Conservation (phyloP, 2,113 vertebrate genomes). For the Salvelinus alpinus region DNA sequence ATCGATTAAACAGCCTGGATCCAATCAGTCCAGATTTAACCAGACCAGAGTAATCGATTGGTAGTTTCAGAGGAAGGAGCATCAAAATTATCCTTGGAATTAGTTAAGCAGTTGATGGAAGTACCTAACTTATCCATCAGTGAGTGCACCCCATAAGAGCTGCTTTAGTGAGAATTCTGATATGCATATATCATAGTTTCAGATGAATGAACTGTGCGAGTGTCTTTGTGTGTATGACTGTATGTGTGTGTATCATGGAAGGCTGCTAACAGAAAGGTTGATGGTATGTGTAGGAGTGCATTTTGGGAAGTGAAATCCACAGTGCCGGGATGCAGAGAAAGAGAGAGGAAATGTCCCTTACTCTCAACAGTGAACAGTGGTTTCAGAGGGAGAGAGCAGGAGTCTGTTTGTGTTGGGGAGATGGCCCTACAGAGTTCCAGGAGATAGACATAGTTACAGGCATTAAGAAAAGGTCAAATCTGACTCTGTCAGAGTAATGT, state of each 20-base stretch:
- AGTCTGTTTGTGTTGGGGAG: too few species aligned
- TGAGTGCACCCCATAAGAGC: too few species aligned
- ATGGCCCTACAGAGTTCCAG: neutral
- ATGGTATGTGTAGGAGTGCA: neutral
- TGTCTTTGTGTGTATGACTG: too few species aligned
- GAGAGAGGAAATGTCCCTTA: too few species aligned
- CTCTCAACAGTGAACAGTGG: too few species aligned
- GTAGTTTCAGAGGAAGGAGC: neutral
- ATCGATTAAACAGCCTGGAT: conserved; percentile 52
- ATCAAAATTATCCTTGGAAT: conserved; percentile 10
- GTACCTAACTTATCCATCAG: too few species aligned
- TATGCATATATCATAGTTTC: too few species aligned
- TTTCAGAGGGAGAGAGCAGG: too few species aligned
- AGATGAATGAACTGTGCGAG: too few species aligned
- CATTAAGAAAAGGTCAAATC: neutral
- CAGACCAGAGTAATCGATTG: conserved; percentile 34
- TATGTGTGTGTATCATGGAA: conserved; percentile 7
- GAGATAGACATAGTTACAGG: neutral
- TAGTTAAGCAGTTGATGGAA: neutral
- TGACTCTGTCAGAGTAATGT: too few species aligned
- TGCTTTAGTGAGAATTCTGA: too few species aligned
- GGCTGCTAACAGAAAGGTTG: conserved; percentile 43
- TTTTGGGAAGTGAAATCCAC: conserved; percentile 54
- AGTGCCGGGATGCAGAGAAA: too few species aligned
- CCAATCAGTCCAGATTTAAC: conserved; percentile 53